phyloP scores from a whole-genome alignment of 2,888 invertebrate species.

The Pammene fasciana region DNA sequence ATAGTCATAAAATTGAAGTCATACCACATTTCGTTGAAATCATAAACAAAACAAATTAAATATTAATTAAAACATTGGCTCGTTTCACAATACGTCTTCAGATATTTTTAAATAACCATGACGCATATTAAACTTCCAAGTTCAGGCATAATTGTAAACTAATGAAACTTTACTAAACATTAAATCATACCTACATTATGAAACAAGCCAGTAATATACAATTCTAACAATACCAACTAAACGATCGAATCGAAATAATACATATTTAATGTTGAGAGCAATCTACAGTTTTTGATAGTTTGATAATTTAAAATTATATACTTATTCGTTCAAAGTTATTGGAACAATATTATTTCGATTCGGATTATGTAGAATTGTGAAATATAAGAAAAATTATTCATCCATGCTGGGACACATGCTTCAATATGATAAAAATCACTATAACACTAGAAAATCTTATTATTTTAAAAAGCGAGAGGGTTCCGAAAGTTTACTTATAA shows the following conservation, averaged over 20 bases:
- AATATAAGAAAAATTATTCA: slow-evolving; percentile 46
- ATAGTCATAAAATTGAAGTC: slow-evolving; percentile 7
- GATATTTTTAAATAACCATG: neutral
- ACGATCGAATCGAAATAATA: slow-evolving; percentile 20
- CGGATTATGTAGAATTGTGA: slow-evolving; percentile 16
- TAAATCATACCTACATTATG: neutral
- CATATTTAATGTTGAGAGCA: too few relatives aligned
- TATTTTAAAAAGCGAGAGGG: neutral
- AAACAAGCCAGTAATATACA: slow-evolving; percentile 5
- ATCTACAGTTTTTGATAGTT: too few relatives aligned
- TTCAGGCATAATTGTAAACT: neutral
- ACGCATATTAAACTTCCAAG: neutral
- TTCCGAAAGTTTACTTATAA: neutral
- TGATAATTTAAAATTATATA: too few relatives aligned
- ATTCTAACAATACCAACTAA: neutral
- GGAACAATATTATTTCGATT: slow-evolving; percentile 3
- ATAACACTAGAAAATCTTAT: slow-evolving; percentile 1
- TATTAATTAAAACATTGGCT: slow-evolving; percentile 16
- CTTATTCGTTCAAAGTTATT: neutral
- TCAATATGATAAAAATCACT: slow-evolving; percentile 17
- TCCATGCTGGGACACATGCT: slow-evolving; percentile 52
- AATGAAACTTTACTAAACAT: too few relatives aligned
- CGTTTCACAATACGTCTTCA: slow-evolving; percentile 8
- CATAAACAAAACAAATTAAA: slow-evolving; percentile 28
- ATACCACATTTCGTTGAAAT: slow-evolving; percentile 17